Base-by-base conservation (phyloP, 2,113 vertebrate species). In the Macquaria ambigua region DNA sequence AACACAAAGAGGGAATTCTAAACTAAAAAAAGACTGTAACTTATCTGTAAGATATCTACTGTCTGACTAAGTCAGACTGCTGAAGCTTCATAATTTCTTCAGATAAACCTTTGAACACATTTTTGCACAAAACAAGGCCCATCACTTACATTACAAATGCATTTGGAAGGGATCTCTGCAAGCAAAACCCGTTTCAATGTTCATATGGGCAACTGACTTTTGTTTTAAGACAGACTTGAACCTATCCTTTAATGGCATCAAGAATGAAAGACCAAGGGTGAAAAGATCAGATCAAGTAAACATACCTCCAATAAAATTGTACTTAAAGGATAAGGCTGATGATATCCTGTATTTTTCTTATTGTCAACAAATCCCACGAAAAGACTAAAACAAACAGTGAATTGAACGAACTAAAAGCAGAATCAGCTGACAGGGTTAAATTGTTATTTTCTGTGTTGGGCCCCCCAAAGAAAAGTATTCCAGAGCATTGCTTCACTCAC, bases 401-500 rank as follows among this genome's bases (percentile, higher is more conserved):
- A 64, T 23, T 6, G 11, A 62, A 34, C 34, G 16, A 31, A 0
- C 4, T 48, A 3, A 59, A 72, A 62, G 71, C 55, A 21, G 25
- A 85, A 61, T 62, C 48, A 52, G 16, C 31, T 41, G 12, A 50
- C 64, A 73, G 53, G 66, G 28, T 64, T 21, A 37, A 69, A n/a
- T 12, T 50, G 43, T 41, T 67, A 11, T 55, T 48, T 58, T 67
- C 20, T 37, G 67, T 73, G 8, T 37, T 56, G 23, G 41, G 25
- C 4, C 20, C 28, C 25, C 5, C 0, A 48, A n/a, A 58, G 48
- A 78, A 58, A 61, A 53, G 28, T 7, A n/a, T 50, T 67, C 56
- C 25, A 61, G 8, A 58, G 23, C 5, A 25, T 21, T 50, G 41
- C 58, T 71, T 80, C 66, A 50, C 53, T 81, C 55, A 59, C 74